These are phyloP conservation scores for Epistrophe eligans DNA, from an alignment of 2,888 invertebrate species.

Conservation along the genomic window DNA sequence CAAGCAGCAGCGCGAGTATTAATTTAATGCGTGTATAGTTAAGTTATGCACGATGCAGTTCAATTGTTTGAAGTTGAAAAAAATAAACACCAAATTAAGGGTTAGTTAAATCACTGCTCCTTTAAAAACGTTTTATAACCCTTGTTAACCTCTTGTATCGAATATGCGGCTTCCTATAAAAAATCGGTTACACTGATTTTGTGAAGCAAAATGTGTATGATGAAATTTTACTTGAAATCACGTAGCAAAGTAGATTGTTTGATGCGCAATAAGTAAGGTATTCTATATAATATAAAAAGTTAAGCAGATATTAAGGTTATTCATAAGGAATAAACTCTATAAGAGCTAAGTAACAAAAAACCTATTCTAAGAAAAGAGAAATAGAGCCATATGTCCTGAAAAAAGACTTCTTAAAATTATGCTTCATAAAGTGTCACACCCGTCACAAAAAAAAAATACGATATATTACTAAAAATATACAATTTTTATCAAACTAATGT, in stretches of 20 bases:
- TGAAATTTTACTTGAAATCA: background rate
- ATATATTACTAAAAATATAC: no score
- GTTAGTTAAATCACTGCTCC: constrained; percentile 55
- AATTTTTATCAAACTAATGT: no score
- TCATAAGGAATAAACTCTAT: no score
- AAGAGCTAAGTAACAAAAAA: no score
- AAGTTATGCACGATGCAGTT: constrained; percentile 43
- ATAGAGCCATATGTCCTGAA: no score
- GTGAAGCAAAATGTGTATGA: background rate
- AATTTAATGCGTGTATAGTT: constrained; percentile 8
- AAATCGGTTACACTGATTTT: constrained; percentile 11
- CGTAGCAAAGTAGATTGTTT: background rate
- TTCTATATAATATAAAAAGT: background rate
- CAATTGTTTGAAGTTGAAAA: constrained; percentile 63
- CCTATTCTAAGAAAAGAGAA: no score
- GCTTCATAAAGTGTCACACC: no score
- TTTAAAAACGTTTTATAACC: constrained; percentile 43
- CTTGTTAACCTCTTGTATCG: constrained; percentile 2
- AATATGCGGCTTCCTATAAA: constrained; percentile 18
- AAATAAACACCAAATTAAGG: constrained; percentile 43
- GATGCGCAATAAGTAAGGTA: background rate
- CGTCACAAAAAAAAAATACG: no score
- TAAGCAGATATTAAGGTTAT: no score
- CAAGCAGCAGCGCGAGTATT: constrained; percentile 6
- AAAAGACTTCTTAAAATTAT: no score